Conservation (phyloP, 2,797 vertebrate species). For the Xyrichtys novacula region DNA sequence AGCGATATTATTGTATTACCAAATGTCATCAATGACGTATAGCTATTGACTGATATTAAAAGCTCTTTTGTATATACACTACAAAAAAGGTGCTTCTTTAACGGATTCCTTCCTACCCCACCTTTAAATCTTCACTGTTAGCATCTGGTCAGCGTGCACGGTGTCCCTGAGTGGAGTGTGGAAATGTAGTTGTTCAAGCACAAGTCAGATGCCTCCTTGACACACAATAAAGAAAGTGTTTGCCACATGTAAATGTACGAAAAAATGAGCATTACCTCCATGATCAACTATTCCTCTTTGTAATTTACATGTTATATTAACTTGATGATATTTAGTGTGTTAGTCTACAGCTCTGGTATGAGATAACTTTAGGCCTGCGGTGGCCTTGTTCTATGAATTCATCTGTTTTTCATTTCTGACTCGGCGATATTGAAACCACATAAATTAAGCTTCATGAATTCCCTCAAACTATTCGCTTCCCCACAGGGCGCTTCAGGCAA, state of each 20-base stretch:
- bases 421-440: slow-evolving; percentile 73
- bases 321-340: slow-evolving; percentile 26
- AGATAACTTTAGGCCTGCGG: slow-evolving; percentile 37
- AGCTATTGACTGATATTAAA: too few relatives aligned
- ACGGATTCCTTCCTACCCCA: too few relatives aligned
- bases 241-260: too few relatives aligned
- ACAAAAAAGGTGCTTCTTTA: too few relatives aligned
- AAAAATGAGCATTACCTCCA: slow-evolving; percentile 6
- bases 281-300: slow-evolving; percentile 12
- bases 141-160: slow-evolving; percentile 57
- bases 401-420: slow-evolving; percentile 79
- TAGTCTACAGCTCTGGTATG: slow-evolving; percentile 36
- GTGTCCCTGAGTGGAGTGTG: slow-evolving; percentile 35
- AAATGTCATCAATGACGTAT: too few relatives aligned
- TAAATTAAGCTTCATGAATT: slow-evolving; percentile 68
- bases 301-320: slow-evolving; percentile 33
- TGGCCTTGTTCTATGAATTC: slow-evolving; percentile 53
- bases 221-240: too few relatives aligned
- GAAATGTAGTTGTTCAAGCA: slow-evolving; percentile 27
- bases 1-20: too few relatives aligned
- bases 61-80: too few relatives aligned
- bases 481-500: slow-evolving; percentile 35
- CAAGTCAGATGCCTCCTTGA: neutral
- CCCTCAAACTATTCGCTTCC: slow-evolving; percentile 58
- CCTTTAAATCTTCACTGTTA: slow-evolving; percentile 66